Evolutionary conservation across 2,797 vertebrate genomes (phyloP).

Genomic region (Lagorchestes hirsutus): DNA sequence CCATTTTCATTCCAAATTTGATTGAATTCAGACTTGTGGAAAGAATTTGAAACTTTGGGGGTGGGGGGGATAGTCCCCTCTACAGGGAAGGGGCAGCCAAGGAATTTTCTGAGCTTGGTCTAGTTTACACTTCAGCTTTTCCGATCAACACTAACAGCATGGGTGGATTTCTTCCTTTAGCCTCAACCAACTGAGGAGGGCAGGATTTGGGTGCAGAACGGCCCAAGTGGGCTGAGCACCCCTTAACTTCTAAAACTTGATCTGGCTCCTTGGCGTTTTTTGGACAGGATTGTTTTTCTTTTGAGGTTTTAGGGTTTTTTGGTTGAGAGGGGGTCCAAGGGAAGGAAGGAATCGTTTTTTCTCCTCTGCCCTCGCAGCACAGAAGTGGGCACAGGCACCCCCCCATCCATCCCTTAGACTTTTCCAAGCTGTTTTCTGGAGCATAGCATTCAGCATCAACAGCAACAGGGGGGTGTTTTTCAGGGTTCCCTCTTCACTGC

Average conservation of each 20-base stretch:
- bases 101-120: neutral
- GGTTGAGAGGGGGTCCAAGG: neutral
- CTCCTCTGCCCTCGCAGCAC: neutral
- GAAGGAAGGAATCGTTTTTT: neutral
- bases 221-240: neutral
- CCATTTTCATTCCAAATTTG: slow-evolving; percentile 77
- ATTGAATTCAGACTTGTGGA: neutral
- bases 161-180: neutral
- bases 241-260: neutral
- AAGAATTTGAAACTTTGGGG: slow-evolving; percentile 18
- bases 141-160: neutral
- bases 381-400: neutral
- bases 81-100: neutral
- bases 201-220: neutral
- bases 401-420: neutral
- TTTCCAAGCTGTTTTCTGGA: neutral
- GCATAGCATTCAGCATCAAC: neutral
- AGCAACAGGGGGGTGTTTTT: neutral
- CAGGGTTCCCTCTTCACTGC: neutral
- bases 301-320: neutral
- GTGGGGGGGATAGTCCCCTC: neutral
- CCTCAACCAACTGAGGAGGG: neutral
- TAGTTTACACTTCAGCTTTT: neutral
- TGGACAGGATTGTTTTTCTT: neutral
- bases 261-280: neutral